Conservation (phyloP, 35 echinoderm and acorn worm species). For the Antedon bifida region DNA sequence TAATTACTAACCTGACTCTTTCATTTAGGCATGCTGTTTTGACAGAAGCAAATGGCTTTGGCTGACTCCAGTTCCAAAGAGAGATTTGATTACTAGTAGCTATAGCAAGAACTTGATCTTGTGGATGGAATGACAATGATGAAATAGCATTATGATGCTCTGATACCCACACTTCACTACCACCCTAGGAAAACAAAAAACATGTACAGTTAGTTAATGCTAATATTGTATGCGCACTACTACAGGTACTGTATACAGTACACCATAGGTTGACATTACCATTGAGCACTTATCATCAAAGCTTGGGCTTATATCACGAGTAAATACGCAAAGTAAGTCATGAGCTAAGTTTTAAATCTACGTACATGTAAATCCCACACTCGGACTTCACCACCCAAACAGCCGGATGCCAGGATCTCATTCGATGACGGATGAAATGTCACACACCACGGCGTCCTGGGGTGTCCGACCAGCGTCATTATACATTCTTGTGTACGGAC, state of each 20-base stretch:
- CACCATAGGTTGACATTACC: no score
- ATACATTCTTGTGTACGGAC: constrained; percentile 53
- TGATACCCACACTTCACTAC: constrained; percentile 81
- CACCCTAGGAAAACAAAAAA: constrained; percentile 19
- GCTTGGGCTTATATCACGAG: no score
- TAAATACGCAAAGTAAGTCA: no score
- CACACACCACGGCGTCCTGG: constrained; percentile 58
- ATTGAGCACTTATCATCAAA: no score
- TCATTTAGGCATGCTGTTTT: constrained; percentile 37
- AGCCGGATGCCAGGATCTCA: constrained; percentile 85
- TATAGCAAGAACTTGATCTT: constrained; percentile 66
- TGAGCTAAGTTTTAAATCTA: background rate
- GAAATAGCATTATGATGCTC: constrained; percentile 60
- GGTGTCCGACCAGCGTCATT: constrained; percentile 52
- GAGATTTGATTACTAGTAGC: constrained; percentile 73
- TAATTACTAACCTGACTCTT: constrained; percentile 75
- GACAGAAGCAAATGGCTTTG: constrained; percentile 37
- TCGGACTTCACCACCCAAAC: constrained; percentile 72
- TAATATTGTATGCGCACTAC: no score
- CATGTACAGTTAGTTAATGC: no score
- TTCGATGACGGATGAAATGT: constrained; percentile 93
- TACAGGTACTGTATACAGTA: no score
- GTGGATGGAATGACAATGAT: constrained; percentile 82
- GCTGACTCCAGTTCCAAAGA: constrained; percentile 90
- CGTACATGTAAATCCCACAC: constrained; percentile 96